Evolutionary conservation across 2,888 invertebrate species (phyloP).

Genomic region (Ametastegia equiseti): DNA sequence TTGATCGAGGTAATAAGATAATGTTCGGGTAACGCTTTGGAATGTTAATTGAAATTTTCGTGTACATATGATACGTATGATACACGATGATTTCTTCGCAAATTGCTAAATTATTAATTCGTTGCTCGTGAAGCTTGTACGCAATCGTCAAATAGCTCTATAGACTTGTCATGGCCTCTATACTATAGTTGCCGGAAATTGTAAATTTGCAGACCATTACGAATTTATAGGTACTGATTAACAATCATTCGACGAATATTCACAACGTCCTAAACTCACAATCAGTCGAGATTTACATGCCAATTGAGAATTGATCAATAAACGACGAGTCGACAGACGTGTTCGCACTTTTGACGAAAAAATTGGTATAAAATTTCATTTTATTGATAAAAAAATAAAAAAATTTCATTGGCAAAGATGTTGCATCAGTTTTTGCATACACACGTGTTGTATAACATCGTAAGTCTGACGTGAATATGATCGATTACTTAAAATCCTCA

Average conservation of each 20-base stretch:
- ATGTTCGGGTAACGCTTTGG: slow-evolving; percentile 26
- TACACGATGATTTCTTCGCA: background rate
- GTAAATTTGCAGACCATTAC: slow-evolving; percentile 31
- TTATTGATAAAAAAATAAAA: too few relatives aligned
- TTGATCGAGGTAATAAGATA: background rate
- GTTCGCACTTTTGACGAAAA: background rate
- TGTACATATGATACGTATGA: background rate
- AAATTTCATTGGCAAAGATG: background rate
- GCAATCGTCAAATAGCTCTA: background rate
- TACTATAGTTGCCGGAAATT: slow-evolving; percentile 7
- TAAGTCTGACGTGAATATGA: background rate
- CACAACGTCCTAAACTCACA: background rate
- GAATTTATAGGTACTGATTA: background rate
- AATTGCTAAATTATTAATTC: slow-evolving; percentile 20
- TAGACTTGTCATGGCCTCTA: slow-evolving; percentile 15
- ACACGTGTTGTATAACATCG: background rate
- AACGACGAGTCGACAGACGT: slow-evolving; percentile 8
- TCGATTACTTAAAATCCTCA: background rate
- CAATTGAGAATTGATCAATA: background rate
- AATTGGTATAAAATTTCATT: too few relatives aligned
- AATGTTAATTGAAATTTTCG: slow-evolving; percentile 19
- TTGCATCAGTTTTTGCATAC: background rate
- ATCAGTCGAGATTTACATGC: background rate
- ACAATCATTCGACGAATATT: background rate
- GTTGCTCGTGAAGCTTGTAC: slow-evolving; percentile 26